These are phyloP conservation scores for Drosophila macrospina DNA, from an alignment of 2,888 invertebrate species.

Conservation along the genomic window DNA sequence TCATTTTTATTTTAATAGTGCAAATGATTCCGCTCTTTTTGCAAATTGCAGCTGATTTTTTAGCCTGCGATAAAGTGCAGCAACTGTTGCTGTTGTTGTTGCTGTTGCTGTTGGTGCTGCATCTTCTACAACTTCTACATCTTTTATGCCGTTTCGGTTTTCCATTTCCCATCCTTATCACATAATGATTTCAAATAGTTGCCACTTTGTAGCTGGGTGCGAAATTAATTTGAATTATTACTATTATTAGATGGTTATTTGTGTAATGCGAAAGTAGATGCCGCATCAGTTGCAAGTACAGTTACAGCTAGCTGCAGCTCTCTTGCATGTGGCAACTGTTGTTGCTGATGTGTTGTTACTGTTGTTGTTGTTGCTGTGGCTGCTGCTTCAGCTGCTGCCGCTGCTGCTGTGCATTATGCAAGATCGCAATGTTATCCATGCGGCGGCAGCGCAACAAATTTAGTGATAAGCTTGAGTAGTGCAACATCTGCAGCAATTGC, in stretches of 20 bases:
- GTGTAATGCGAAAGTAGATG: slow-evolving; percentile 64
- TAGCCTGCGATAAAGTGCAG: slow-evolving; percentile 53
- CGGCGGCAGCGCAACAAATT: slow-evolving; percentile 41
- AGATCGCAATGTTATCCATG: slow-evolving; percentile 42
- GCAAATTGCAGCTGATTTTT: slow-evolving; percentile 69
- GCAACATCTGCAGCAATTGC: slow-evolving; percentile 42
- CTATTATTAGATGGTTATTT: slow-evolving; percentile 78
- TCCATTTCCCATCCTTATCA: slow-evolving; percentile 61
- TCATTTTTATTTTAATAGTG: slow-evolving; percentile 82
- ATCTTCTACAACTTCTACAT: slow-evolving; percentile 6
- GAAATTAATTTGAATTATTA: slow-evolving; percentile 79
- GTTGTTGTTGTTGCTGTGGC: slow-evolving; percentile 11
- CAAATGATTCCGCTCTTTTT: slow-evolving; percentile 67
- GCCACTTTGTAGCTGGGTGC: slow-evolving; percentile 60
- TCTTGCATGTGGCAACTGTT: slow-evolving; percentile 10
- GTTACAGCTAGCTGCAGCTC: slow-evolving; percentile 33
- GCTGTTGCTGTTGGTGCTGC: slow-evolving; percentile 10
- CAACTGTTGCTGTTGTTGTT: slow-evolving; percentile 1
- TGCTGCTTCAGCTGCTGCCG: slow-evolving; percentile 29
- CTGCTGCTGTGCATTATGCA: slow-evolving; percentile 64
- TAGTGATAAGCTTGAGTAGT: slow-evolving; percentile 49
- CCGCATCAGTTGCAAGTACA: slow-evolving; percentile 38
- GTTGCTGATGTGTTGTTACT: background rate
- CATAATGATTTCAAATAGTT: slow-evolving; percentile 76
- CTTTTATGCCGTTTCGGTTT: slow-evolving; percentile 9